phyloP scores from a whole-genome alignment of 2,888 invertebrate genomes.

The Trachelus tabidus region DNA sequence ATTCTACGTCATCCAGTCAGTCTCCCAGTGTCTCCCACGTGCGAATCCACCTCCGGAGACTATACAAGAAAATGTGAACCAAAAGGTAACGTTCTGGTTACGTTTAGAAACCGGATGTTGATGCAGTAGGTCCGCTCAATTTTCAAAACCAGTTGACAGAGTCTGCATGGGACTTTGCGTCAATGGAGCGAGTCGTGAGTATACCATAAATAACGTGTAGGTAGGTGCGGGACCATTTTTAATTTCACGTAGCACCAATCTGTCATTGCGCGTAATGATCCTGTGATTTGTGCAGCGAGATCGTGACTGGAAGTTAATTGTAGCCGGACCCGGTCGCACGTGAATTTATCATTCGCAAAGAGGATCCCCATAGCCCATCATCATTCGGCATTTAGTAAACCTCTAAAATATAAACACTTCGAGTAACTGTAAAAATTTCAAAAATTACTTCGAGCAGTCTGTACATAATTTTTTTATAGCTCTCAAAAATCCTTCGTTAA shows the following conservation, averaged over 20 bases:
- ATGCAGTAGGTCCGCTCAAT: not conserved
- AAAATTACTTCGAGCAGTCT: not conserved
- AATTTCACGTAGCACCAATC: not conserved
- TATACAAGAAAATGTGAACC: not conserved
- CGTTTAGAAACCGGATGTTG: not conserved
- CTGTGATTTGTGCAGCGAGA: not conserved
- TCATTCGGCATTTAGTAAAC: not conserved
- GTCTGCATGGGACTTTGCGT: not conserved
- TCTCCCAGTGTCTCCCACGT: not conserved
- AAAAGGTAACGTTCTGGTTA: not conserved
- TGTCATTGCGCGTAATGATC: not conserved
- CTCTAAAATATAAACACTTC: too few relatives aligned
- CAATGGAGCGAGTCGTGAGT: not conserved
- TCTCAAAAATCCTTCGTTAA: not conserved
- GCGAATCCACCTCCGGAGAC: not conserved
- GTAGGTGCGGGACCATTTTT: not conserved
- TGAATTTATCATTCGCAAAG: not conserved
- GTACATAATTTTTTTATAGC: not conserved
- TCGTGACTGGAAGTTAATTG: conserved; percentile 3
- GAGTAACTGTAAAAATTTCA: not conserved
- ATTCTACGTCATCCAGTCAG: not conserved
- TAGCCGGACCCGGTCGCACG: not conserved
- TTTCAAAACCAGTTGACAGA: not conserved
- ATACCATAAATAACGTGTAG: not conserved
- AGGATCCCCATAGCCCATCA: not conserved